A percentile compares a stretch with the other conserved stretches of the same genome.
These are phyloP conservation scores for Vipera ursinii DNA, from an alignment of 2,797 vertebrate genomes.

Conservation along the genomic window DNA sequence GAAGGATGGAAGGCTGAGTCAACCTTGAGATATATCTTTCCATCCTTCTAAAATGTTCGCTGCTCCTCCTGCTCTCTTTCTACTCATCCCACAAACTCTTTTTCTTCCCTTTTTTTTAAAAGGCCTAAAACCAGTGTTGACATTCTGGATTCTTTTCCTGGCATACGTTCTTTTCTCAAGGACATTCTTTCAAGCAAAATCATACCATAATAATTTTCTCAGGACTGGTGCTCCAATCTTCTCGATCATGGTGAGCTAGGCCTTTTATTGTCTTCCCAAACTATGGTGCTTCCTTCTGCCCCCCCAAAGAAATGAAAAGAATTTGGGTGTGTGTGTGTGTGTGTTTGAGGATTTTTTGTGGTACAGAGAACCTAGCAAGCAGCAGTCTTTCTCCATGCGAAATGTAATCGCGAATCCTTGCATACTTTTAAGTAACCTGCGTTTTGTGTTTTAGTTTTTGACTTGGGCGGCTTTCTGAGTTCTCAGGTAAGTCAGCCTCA, in stretches of 20 bases:
- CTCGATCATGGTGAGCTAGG: not conserved
- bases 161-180: not conserved
- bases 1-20: too few relatives aligned
- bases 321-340: not conserved
- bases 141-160: not conserved
- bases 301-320: not conserved
- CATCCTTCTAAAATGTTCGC: not conserved
- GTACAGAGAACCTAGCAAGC: not conserved
- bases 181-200: not conserved
- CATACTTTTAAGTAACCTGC: not conserved
- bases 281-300: fast-evolving
- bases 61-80: not conserved
- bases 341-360: too few relatives aligned
- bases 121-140: not conserved
- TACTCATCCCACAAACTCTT: not conserved
- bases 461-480: too few relatives aligned
- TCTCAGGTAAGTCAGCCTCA: not conserved
- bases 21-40: not conserved
- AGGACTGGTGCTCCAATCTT: not conserved
- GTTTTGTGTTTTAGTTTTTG: not conserved
- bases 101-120: not conserved
- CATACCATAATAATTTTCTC: not conserved
- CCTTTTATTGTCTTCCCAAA: not conserved
- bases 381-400: not conserved
- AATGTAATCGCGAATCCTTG: not conserved